Evolutionary conservation across 2,888 invertebrate genomes (phyloP), one percentile per base, ranked within the genome.

Genomic region (Glaucopsyche alexis): DNA sequence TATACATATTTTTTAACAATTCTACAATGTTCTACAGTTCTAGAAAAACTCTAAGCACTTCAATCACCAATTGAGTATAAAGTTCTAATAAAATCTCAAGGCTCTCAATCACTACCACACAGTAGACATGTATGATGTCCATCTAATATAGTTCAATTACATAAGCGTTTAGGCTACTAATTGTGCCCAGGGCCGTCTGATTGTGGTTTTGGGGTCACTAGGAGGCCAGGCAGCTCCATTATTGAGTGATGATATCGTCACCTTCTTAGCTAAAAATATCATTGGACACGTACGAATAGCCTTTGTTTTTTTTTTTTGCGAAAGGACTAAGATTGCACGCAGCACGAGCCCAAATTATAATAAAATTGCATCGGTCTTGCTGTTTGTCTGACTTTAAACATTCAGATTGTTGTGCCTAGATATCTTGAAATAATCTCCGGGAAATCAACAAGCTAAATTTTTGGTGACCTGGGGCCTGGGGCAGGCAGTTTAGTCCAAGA

Each of bases 211-310:
- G 38, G 60, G 60, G 60, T 60, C 60, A 60, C 29, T 13, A 29
- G 29, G 29, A 29, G 29, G 29, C 60, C 60, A 60, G 60, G 7
- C 60, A 5, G 29, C 9, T 11, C 19, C 52, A 11, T 55, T 60
- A 60, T 60, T 60, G 29, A 60, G 60, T 60, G 60, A 38, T 60
- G 60, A 60, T 60, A 60, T 60, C 60, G 60, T 60, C 60, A 60
- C 60, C 60, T 11, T 13, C 55, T 60, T 60, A 55, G 55, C 19
- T 55, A 29, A 47, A 47, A 47, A 14, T 38, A 60, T 29, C 6
- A 11, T 38, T 60, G 29, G 13, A 14, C 60, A 60, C 29, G 55
- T 55, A 19, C 3, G 19, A 55, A 55, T 55, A 19, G 19, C 16
- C 11, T n/a, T 16, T n/a, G 50, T 40, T 5, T 40, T 40, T 8